These are phyloP conservation scores for Cephalopterus ornatus DNA, from an alignment of 2,113 vertebrate species.

Conservation along the genomic window DNA sequence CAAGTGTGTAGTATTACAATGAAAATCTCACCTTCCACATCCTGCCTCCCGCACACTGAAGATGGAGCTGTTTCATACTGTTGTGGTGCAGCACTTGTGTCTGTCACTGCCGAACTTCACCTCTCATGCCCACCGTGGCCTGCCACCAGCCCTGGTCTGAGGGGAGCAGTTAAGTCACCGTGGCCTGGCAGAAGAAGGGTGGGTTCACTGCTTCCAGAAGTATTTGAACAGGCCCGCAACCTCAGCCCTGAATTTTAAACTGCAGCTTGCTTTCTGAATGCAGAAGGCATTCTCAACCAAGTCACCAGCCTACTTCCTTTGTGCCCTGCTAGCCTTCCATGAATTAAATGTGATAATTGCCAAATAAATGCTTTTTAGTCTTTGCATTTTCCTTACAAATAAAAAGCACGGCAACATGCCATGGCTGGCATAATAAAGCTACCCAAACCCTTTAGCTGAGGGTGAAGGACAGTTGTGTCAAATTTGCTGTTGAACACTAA, in stretches of 20 bases:
- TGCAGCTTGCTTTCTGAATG: background rate
- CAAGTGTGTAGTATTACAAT: background rate
- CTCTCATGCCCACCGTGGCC: rapidly evolving
- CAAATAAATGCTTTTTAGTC: background rate
- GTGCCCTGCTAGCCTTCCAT: background rate
- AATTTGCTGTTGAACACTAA: background rate
- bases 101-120: background rate
- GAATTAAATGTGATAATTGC: background rate
- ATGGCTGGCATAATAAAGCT: background rate
- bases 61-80: rapidly evolving
- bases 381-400: background rate
- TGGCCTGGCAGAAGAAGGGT: background rate
- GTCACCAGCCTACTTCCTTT: background rate
- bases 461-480: background rate
- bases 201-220: background rate
- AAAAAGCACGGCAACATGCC: background rate
- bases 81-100: background rate
- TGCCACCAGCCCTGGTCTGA: background rate
- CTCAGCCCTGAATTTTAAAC: background rate
- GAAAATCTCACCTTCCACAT: background rate
- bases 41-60: background rate
- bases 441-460: background rate
- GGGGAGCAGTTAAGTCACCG: rapidly evolving
- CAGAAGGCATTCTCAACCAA: background rate
- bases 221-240: background rate